Evolutionary conservation across 64 coral and sea anemone species (phyloP).

Genomic region (Pocillopora verrucosa): DNA sequence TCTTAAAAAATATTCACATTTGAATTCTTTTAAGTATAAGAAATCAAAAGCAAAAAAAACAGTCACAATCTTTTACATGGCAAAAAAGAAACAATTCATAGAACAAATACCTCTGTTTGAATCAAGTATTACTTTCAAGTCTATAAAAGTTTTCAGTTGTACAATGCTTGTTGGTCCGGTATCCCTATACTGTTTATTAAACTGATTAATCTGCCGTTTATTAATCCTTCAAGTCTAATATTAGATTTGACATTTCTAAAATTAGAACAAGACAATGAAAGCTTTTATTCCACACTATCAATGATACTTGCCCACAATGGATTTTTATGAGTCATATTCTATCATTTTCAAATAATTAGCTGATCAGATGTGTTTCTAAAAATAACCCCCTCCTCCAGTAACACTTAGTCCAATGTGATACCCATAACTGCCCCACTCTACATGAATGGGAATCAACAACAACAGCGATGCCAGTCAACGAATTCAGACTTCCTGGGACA

Average conservation of each 20-base stretch:
- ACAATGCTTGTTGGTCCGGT: no score
- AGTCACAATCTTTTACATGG: no score
- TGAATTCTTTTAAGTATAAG: no score
- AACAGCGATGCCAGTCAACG: neutral
- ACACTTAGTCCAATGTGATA: neutral
- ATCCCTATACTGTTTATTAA: no score
- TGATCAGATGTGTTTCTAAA: neutral
- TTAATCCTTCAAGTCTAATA: neutral
- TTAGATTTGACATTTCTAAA: neutral
- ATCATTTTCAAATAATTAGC: neutral
- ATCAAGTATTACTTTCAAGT: no score
- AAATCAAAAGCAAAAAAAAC: no score
- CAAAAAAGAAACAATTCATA: no score
- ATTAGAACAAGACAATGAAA: neutral
- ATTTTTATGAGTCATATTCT: neutral
- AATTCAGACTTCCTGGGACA: neutral
- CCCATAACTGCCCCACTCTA: neutral
- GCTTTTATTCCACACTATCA: neutral
- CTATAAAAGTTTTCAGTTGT: no score
- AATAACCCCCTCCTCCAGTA: neutral
- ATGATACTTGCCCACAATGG: neutral
- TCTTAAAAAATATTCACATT: no score
- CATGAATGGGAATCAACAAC: neutral
- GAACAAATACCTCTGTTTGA: no score
- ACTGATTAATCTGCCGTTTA: neutral